phyloP scores from a whole-genome alignment of 2,797 vertebrate genomes.

The Agapornis canus region DNA sequence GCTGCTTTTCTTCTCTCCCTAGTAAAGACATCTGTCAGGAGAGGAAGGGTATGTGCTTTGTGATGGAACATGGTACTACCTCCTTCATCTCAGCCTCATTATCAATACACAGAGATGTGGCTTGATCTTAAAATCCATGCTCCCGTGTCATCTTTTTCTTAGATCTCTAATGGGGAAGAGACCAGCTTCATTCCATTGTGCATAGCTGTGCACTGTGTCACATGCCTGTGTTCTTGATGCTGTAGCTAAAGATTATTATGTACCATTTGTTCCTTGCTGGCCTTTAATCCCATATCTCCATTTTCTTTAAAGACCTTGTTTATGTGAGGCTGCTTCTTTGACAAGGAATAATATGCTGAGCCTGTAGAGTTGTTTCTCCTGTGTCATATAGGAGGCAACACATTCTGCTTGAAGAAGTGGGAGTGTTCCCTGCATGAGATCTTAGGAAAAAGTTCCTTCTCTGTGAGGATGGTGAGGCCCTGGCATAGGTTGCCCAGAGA shows the following conservation, averaged over 20 bases:
- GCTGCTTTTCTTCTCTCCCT: background rate
- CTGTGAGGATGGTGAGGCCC: background rate
- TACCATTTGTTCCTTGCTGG: background rate
- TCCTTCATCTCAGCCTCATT: background rate
- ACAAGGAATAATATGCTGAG: background rate
- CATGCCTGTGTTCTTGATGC: background rate
- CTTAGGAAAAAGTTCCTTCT: background rate
- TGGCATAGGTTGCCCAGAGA: background rate
- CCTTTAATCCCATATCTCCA: background rate
- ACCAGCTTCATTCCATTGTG: background rate
- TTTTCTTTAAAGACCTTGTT: background rate
- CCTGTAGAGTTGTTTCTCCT: background rate
- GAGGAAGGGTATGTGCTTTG: background rate
- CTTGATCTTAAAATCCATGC: background rate
- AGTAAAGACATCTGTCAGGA: background rate
- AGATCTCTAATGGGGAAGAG: background rate
- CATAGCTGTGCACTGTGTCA: background rate
- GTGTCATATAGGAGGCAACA: background rate
- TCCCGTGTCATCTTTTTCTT: background rate
- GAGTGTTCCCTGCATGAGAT: background rate
- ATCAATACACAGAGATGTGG: background rate
- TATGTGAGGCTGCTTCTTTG: background rate
- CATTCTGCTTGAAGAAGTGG: background rate
- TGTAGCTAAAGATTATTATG: background rate
- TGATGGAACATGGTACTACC: background rate